Base-by-base conservation (phyloP, 2,888 invertebrate species). In the Ormyrus rosae region DNA sequence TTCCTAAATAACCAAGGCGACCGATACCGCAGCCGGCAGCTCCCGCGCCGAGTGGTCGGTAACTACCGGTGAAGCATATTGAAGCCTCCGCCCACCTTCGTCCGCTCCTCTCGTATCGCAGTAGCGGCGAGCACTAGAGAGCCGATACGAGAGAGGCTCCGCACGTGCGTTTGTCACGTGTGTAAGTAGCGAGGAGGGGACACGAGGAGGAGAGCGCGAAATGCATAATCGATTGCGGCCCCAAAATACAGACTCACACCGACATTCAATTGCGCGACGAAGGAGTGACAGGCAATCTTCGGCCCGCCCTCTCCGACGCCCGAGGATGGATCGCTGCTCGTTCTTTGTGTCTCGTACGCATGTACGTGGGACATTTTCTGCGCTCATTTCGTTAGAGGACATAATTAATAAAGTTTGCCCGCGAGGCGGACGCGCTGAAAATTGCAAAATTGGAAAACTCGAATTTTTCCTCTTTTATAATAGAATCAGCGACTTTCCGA, bases 1-100 rank as follows among this genome's bases (percentile, higher is more conserved):
- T 89, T 89, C 87, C 88, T 87, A 88, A 89, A 89, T 89, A 89
- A 89, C 89, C 89, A 87, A 88, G 88, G 87, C 87, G 86, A 88
- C 87, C 88, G 86, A 89, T 87, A 88, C 86, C 87, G 81, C 86
- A 86, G 85, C 84, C 84, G 82, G 81, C 83, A 34, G 34, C 34
- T 2, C 34, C 34, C 34, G 34, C 34, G 34, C 34, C 83, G 85
- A 87, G 86, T 85, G 86, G 87, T 86, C 86, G 85, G 87, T 87
- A 87, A 89, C 89, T 87, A 87, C 87, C 85, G 86, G 81, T 84
- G 85, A 87, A 86, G 88, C 87, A 88, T 89, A 89, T 88, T 88
- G 88, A 87, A 88, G 86, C 84, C 85, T 79, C 85, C 83, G 82
- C 82, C 83, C 82, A 85, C 34, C 78, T 71, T 45, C 45, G n/a